Evolutionary conservation across 2,113 vertebrate genomes (phyloP), one percentile per base, ranked within the genome.

Genomic region (Oryzias celebensis): DNA sequence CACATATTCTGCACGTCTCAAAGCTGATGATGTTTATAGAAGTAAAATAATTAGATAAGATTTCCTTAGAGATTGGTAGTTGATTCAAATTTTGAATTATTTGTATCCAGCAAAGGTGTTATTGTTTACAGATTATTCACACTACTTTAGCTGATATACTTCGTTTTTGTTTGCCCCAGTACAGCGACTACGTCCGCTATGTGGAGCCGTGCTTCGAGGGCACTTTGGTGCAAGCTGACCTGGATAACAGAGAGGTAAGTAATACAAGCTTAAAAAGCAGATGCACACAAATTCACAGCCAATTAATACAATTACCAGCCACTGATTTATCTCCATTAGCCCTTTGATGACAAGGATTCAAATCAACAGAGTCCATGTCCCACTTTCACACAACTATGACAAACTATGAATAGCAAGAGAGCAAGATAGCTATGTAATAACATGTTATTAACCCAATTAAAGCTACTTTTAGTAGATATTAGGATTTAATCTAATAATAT

Each of bases 121-220:
- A 8, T 36, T 36, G 31, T 36, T 36, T 10, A 36, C 7, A 7
- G 31, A 36, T 36, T 36, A 8, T 36, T 36, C 2, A 0, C 31
- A 8, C 31, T 36, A 36, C 10, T 36, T 36, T 12, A 36, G 8
- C 36, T 36, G 8, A 12, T 3, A 22, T 56, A 15, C 16, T 65
- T 69, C 70, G 17, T 0, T 67, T 0, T 67, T 0, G 1, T 57
- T 89, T 24, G 52, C 78, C 71, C 6, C 89, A 98, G 96, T 98
- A 97, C 86, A 98, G 92, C 57, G 96, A 97, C 77, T 96, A 98
- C 0, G 92, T 96, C 45, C 94, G 94, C 45, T 99, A 97, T 47
- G 75, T 99, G 1, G 97, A 99, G 54, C 96, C 96, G 47, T 99
- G 97, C 84, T 98, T 98, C 86, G 93, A 94, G 90, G 96, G 95